Evolutionary conservation across 2,797 vertebrate species (phyloP), one percentile per base, ranked within the genome.

Genomic region (Hippoglossus hippoglossus): DNA sequence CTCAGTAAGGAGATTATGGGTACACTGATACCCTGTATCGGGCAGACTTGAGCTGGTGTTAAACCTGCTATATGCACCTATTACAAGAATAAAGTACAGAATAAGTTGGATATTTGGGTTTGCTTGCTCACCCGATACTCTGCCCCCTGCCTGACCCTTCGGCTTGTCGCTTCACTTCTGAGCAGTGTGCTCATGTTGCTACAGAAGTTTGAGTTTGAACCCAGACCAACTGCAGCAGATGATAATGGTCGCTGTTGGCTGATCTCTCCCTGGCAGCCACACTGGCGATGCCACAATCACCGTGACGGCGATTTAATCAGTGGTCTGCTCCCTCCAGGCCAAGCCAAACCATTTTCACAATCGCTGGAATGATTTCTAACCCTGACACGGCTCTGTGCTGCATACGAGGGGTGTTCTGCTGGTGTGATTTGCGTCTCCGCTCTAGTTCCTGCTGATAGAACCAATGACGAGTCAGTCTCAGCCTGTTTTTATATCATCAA

Each of bases 1-100:
- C 59, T 73, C 36, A 54, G 53, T 19, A 2, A 75, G 50, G 39
- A 53, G 80, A 65, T 79, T 58, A 79, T n/a, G 24, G 56, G 21
- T 16, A 18, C 36, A 13, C 25, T 6, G 12, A 55, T 6, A 28
- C 69, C 57, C 36, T 53, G 6, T 0, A 44, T 65, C 56, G 28
- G 6, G 7, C 28, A 19, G 25, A 22, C 66, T 28, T 21, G 10
- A 58, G 13, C 47, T 49, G 65, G 11, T 18, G 44, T 19, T 46
- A 8, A 19, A 46, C 4, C 44, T 19, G 15, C 15, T 46, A 6
- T 16, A 46, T 19, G 44, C 44, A 46, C 15, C 18, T 46, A 1
- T 6, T 8, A 19, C 18, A 16, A 46, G 44, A 6, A 18, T 46
- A 0, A 19, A 46, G 7, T 19, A 7, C 44, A 46, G 44, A 46